Evolutionary conservation across 2,888 invertebrate species (phyloP), one percentile per base, ranked within the genome.

Genomic region (Achlya flavicornis): DNA sequence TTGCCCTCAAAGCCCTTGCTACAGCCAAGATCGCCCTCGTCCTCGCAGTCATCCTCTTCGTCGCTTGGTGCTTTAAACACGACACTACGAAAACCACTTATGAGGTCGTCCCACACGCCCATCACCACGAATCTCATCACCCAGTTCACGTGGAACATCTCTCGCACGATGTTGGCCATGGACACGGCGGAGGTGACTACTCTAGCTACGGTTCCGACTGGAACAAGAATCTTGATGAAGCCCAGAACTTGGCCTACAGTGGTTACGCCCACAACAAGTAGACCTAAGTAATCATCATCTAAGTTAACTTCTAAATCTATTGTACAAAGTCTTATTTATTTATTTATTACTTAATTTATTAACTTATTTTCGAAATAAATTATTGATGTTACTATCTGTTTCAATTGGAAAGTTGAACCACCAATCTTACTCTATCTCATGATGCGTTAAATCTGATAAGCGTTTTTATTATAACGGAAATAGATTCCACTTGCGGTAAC

Each of bases 21-120:
- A 95, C 97, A 70, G 97, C 97, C 74, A 97, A 97, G 93, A 95
- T 97, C 73, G 97, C 97, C 0, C 89, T 97, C 10, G 94, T 97
- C 71, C 94, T 97, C 57, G 95, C 97, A 53, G 95, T 95, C 64
- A 95, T 97, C 74, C 96, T 97, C 76, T 89, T 93, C 72, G 87
- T 89, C 0, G 93, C 93, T 2, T 91, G 86, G 81, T 92, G 93
- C 66, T 69, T 93, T 74, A 93, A 93, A 66, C 89, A 89, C 0
- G 93, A 92, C 61, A 88, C 90, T 43, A 85, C 89, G 0, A 93
- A 93, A 77, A 93, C 93, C 0, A 92, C 92, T 0, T 93, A 93
- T 63, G 93, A 93, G 70, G 93, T 93, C 0, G 81, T 93, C 0
- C 92, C 93, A 10, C 93, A 93, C 57, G 81, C 92, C 2, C 90